Conservation (phyloP, 2,797 vertebrate species). For the Allobates femoralis region DNA sequence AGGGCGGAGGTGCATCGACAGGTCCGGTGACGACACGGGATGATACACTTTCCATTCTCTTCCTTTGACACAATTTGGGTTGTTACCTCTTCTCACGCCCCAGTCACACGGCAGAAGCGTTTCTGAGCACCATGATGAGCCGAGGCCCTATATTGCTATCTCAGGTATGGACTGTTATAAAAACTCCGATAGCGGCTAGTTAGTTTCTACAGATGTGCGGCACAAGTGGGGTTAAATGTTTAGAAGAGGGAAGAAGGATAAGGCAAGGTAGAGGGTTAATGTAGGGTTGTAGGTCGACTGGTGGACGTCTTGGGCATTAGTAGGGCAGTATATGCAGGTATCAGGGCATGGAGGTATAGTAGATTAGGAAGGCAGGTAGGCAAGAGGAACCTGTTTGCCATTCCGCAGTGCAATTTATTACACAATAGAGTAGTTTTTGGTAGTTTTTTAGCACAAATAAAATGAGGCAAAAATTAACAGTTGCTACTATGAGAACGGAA, state of each 20-base stretch:
- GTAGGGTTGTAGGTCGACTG: neutral
- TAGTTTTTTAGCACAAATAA: neutral
- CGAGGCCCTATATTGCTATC: conserved; percentile 7
- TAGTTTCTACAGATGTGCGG: neutral
- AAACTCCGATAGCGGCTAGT: neutral
- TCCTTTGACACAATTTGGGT: conserved; percentile 56
- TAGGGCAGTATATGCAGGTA: neutral
- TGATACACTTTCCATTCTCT: conserved; percentile 60
- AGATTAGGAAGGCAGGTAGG: neutral
- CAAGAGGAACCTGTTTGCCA: neutral
- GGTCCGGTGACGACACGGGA: conserved; percentile 58
- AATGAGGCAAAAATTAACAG: neutral
- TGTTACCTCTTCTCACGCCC: conserved; percentile 49
- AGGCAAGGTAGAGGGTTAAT: neutral
- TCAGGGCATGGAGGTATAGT: neutral
- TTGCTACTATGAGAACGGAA: neutral
- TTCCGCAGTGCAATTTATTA: neutral
- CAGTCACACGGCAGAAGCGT: conserved; percentile 7
- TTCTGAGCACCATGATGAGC: conserved; percentile 28
- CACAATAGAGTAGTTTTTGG: neutral
- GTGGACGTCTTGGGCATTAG: neutral
- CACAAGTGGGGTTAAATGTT: conserved; percentile 25
- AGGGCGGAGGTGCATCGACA: conserved; percentile 61
- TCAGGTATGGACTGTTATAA: conserved; percentile 38
- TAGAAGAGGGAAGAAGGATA: neutral